Evolutionary conservation across 2,888 invertebrate genomes (phyloP), one percentile per base, ranked within the genome.

Genomic region (Lottia gigantea): DNA sequence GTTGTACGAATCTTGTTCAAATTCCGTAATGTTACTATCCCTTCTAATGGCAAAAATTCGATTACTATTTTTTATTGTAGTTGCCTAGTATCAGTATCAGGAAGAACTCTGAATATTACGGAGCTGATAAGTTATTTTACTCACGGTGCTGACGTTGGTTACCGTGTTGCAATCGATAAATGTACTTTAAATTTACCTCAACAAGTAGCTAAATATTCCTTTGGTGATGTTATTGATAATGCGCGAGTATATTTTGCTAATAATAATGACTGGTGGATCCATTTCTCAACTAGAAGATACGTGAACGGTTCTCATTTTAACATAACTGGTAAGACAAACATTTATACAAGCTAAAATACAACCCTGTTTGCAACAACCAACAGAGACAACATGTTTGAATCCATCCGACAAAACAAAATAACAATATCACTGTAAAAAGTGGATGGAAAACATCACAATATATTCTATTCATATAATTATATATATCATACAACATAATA

Each of bases 141-240:
- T 14, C 55, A 55, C 14, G 55, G 55, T 55, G 55, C 55, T 23
- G 23, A 19, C 0, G 55, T 55, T 12, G 55, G 55, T 12, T 55
- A 55, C 55, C 23, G 14, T 14, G 55, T 55, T 0, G 2, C 55
- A 23, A 3, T 55, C 11, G 23, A 55, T 55, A 55, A 55, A 19
- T 55, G 55, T 55, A 14, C 11, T 14, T 8, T 23, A 19, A 55
- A 19, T 23, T 12, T 55, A 23, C 55, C 55, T 0, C 19, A 19
- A 55, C 23, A 55, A 23, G 23, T 55, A 23, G 19, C 55, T 8
- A 19, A 23, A 23, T 55, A 11, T 11, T 55, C 55, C 11, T 55
- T 55, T 55, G 55, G 55, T 23, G 55, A 55, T 23, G 55, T 55
- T 55, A 55, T 55, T 55, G 55, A 55, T 23, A 55, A 55, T 55